These are phyloP conservation scores for Alcis repandata DNA, from an alignment of 2,888 invertebrate genomes.

Conservation along the genomic window DNA sequence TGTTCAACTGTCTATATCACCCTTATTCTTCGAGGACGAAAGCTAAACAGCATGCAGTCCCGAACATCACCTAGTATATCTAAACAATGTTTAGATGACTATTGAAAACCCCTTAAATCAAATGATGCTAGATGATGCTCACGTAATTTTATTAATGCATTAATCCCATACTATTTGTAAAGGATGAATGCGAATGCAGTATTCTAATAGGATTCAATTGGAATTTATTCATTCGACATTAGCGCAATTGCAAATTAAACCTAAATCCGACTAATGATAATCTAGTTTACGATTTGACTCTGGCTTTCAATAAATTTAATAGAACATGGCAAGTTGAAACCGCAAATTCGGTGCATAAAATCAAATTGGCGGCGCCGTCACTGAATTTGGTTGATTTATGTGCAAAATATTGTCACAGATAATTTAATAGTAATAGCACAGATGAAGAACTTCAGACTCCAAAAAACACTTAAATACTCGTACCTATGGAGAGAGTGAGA, in stretches of 20 bases:
- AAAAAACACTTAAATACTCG: background rate
- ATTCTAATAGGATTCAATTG: conserved; percentile 1
- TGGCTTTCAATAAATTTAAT: conserved; percentile 16
- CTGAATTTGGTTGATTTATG: conserved; percentile 23
- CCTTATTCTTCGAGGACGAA: too few species aligned
- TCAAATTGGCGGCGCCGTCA: conserved; percentile 17
- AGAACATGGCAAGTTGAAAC: conserved; percentile 9
- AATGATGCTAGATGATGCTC: too few species aligned
- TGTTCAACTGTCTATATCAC: too few species aligned
- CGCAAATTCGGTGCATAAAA: conserved; percentile 37
- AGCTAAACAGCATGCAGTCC: too few species aligned
- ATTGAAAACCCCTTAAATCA: too few species aligned
- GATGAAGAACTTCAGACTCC: background rate
- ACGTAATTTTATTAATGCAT: too few species aligned
- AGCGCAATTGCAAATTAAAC: conserved; percentile 10
- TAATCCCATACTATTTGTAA: background rate
- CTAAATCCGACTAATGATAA: conserved; percentile 5
- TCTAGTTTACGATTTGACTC: background rate
- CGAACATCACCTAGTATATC: too few species aligned
- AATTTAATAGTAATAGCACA: background rate
- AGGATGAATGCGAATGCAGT: background rate
- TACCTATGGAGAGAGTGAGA: too few species aligned
- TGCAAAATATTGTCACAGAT: background rate
- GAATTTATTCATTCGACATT: conserved; percentile 9
- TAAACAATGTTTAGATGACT: too few species aligned